A percentile compares a stretch with the other conserved stretches of the same genome.
These are phyloP conservation scores for Dinomys branickii DNA, from an alignment of 2,113 vertebrate species.

Conservation along the genomic window DNA sequence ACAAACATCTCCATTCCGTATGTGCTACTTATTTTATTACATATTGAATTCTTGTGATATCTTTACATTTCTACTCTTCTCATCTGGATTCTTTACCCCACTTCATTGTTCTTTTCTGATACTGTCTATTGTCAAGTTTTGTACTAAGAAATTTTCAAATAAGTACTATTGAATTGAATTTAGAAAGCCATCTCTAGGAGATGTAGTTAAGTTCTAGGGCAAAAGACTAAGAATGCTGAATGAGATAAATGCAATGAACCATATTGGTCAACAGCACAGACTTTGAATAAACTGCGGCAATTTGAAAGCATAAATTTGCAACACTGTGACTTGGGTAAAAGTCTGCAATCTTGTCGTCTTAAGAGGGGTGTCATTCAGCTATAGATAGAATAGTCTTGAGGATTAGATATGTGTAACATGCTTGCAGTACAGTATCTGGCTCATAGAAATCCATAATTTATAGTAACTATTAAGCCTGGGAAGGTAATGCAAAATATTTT, in stretches of 20 bases:
- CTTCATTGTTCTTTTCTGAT: neutral
- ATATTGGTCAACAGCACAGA: neutral
- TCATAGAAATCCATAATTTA: neutral
- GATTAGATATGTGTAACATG: neutral
- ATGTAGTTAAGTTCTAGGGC: neutral
- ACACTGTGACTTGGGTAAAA: neutral
- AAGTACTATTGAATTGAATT: neutral
- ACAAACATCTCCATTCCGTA: neutral
- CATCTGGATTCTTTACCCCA: neutral
- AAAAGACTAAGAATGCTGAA: neutral
- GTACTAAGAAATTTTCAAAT: neutral
- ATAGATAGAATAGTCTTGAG: neutral
- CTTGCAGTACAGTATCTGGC: neutral
- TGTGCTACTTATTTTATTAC: neutral
- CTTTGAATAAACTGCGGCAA: neutral
- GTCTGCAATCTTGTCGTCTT: neutral
- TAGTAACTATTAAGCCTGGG: neutral
- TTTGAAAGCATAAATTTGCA: neutral
- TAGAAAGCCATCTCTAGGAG: neutral
- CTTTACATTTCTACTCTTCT: neutral
- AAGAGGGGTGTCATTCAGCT: neutral
- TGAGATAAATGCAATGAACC: neutral
- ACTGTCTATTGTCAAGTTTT: neutral
- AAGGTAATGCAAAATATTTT: neutral
- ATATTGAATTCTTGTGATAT: neutral